These are phyloP conservation scores for Brachypodius melanocephalos DNA, from an alignment of 2,113 vertebrate genomes.

Conservation along the genomic window DNA sequence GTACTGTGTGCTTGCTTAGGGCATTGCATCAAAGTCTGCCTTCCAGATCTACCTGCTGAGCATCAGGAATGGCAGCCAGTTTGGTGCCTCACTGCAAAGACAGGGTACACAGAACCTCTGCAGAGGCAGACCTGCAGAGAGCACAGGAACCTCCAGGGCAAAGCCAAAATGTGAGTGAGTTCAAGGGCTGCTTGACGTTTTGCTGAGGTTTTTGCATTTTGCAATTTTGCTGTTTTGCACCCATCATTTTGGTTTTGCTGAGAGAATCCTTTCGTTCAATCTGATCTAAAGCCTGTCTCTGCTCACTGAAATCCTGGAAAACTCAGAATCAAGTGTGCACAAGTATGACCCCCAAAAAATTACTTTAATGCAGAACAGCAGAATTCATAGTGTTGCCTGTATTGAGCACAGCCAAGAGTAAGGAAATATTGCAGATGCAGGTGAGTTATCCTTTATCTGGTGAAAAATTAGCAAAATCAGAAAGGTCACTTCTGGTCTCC, in stretches of 20 bases:
- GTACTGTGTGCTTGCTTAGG: not conserved
- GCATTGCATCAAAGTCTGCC: not conserved
- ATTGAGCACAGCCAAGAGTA: not conserved
- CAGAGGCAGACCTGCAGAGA: not conserved
- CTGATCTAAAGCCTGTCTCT: not conserved
- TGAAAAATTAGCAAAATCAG: not conserved
- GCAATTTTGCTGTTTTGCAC: not conserved
- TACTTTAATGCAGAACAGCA: not conserved
- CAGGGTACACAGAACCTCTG: not conserved
- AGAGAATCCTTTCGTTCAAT: not conserved
- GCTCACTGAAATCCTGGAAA: not conserved
- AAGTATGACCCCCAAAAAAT: not conserved
- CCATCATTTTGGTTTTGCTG: not conserved
- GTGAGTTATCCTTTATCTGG: not conserved
- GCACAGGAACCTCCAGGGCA: not conserved
- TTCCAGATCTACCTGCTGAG: not conserved
- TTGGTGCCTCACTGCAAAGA: not conserved
- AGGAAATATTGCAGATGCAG: not conserved
- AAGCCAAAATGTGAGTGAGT: fast-evolving
- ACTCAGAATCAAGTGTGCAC: not conserved
- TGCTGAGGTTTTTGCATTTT: not conserved
- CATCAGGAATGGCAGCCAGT: not conserved
- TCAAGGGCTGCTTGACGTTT: not conserved
- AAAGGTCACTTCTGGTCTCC: not conserved
- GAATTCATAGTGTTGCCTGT: not conserved